Percentiles rank a stretch among this genome's conserved stretches.
These are phyloP conservation scores for Notothenia coriiceps DNA, from an alignment of 2,113 vertebrate species.

Conservation along the genomic window DNA sequence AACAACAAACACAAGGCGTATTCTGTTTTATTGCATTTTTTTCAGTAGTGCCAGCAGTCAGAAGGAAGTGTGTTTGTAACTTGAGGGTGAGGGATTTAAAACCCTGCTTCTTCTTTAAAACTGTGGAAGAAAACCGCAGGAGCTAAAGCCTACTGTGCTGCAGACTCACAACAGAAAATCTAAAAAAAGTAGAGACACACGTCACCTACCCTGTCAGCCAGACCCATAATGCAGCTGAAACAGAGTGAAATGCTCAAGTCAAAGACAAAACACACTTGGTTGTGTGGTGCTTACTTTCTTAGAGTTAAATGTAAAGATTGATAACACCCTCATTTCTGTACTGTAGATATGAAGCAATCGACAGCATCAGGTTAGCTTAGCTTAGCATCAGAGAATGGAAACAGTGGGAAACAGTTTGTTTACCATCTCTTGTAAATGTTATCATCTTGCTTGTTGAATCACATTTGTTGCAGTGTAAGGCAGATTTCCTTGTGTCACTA, in stretches of 20 bases:
- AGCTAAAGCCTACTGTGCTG: too few relatives aligned
- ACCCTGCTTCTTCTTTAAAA: too few relatives aligned
- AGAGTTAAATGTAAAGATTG: background rate
- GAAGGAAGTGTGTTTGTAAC: background rate
- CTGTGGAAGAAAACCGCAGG: too few relatives aligned
- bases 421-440: too few relatives aligned
- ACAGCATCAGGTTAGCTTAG: too few relatives aligned
- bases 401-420: too few relatives aligned
- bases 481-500: too few relatives aligned
- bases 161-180: background rate
- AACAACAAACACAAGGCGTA: background rate
- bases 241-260: background rate
- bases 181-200: background rate
- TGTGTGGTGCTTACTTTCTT: background rate
- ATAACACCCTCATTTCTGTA: too few relatives aligned
- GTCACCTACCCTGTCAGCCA: background rate
- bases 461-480: too few relatives aligned
- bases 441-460: too few relatives aligned
- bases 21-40: background rate
- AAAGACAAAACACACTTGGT: background rate
- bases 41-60: background rate
- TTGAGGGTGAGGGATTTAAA: background rate
- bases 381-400: too few relatives aligned
- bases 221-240: background rate
- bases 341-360: too few relatives aligned